Percentiles rank a stretch among this genome's conserved stretches.
Conservation (phyloP, 2,797 vertebrate species). For the Premnoplex brunnescens region DNA sequence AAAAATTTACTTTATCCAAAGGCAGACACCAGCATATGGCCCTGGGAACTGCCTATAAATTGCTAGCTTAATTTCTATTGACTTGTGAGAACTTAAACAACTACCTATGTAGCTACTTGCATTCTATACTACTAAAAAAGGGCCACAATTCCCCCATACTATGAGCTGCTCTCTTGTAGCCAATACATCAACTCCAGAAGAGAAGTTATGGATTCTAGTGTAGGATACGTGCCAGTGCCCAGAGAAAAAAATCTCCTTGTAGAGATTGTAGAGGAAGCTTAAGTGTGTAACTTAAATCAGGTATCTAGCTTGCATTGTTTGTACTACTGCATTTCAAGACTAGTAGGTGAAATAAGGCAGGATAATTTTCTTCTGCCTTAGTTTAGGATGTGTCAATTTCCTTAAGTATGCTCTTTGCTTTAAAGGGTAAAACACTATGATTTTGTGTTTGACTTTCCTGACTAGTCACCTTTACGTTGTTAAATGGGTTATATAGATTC, state of each 20-base stretch:
- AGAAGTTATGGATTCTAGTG: not conserved
- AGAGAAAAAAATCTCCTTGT: not conserved
- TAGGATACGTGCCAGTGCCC: not conserved
- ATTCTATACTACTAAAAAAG: not conserved
- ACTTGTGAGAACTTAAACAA: not conserved
- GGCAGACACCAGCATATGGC: not conserved
- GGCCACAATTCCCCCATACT: not conserved
- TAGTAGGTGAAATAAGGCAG: not conserved
- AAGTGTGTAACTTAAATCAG: not conserved
- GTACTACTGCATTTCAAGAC: not conserved
- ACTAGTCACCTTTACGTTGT: not conserved
- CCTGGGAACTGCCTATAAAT: not conserved
- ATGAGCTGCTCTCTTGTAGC: not conserved
- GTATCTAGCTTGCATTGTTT: not conserved
- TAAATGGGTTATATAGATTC: conserved; percentile 2
- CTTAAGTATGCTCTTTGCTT: not conserved
- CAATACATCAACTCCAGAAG: not conserved
- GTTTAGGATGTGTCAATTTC: not conserved
- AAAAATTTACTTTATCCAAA: not conserved
- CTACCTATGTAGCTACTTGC: not conserved
- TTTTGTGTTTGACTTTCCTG: not conserved
- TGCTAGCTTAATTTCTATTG: not conserved
- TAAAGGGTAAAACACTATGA: not conserved
- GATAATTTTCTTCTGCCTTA: not conserved
- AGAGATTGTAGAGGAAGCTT: not conserved